These are phyloP conservation scores for Tenthredo livida DNA, from an alignment of 2,888 invertebrate species.

Conservation along the genomic window DNA sequence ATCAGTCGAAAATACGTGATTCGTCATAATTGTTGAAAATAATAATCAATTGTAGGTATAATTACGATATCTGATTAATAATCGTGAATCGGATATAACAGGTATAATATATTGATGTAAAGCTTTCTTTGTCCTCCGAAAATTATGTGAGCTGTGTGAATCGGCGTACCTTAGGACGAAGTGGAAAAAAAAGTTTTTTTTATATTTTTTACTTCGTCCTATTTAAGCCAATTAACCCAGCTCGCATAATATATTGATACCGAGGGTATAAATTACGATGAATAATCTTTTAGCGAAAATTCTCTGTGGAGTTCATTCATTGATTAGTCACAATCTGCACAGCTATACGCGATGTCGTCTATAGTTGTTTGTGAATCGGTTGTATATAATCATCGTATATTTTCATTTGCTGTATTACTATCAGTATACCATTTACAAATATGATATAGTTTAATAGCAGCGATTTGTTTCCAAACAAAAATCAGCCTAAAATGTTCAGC, in stretches of 20 bases:
- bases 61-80: background rate
- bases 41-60: background rate
- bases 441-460: background rate
- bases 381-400: background rate
- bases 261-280: too few relatives aligned
- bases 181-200: too few relatives aligned
- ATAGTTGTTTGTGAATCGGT: background rate
- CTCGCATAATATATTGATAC: too few relatives aligned
- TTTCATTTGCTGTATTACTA: background rate
- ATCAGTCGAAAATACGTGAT: too few relatives aligned
- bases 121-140: too few relatives aligned
- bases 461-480: background rate
- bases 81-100: background rate
- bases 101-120: background rate
- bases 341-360: background rate
- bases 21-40: background rate
- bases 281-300: background rate
- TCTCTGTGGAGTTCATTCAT: background rate
- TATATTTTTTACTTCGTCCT: too few relatives aligned
- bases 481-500: background rate
- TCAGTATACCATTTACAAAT: slow-evolving; percentile 5
- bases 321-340: background rate
- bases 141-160: too few relatives aligned
- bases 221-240: too few relatives aligned
- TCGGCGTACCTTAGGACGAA: too few relatives aligned